phyloP scores from a whole-genome alignment of 2,888 invertebrate species.

The Crepidodera aurea region DNA sequence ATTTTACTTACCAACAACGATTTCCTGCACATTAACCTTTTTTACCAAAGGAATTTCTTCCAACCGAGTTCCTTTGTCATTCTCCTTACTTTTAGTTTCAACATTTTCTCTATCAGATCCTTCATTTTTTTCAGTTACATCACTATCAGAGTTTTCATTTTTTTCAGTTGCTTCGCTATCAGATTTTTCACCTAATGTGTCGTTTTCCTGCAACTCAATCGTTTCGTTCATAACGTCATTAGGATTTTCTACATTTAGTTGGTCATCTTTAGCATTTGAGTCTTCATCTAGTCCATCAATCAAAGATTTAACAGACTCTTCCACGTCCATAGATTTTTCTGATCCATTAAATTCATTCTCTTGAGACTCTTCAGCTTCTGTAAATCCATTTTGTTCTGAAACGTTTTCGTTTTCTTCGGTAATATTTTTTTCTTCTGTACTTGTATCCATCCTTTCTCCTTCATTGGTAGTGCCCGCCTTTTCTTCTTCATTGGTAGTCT shows the following conservation, averaged over 20 bases:
- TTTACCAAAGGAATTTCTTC: no score
- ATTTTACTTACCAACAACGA: not conserved
- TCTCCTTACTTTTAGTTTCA: not conserved
- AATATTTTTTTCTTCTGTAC: no score
- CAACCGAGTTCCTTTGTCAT: conserved; percentile 5
- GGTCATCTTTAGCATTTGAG: not conserved
- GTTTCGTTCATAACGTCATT: not conserved
- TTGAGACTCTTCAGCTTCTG: no score
- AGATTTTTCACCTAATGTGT: not conserved
- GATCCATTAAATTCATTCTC: not conserved
- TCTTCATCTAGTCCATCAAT: not conserved
- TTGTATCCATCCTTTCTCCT: no score
- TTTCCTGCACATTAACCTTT: no score
- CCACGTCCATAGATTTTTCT: no score
- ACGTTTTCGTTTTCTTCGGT: no score
- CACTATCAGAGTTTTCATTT: not conserved
- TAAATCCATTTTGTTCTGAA: no score
- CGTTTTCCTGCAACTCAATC: not conserved
- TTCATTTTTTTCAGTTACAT: not conserved
- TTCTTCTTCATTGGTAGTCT: not conserved
- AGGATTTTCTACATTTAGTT: no score
- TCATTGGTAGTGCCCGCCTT: not conserved
- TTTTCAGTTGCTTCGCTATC: not conserved
- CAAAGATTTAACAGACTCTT: no score
- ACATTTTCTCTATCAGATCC: not conserved